Evolutionary conservation across 2,888 invertebrate species (phyloP).

Genomic region (Lasiommata megera): DNA sequence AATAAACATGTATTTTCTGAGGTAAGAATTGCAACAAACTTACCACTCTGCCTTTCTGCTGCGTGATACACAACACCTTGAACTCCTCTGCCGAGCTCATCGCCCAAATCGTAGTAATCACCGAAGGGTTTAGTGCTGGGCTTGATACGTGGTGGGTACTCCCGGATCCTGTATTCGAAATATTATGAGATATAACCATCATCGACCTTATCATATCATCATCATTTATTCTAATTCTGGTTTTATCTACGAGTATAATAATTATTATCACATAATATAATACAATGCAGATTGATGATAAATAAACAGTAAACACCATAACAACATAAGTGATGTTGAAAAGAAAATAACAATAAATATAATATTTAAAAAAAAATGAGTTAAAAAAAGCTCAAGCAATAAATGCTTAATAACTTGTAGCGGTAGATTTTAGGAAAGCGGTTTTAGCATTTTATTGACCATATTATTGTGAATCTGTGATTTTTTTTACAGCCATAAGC

Average conservation of each 20-base stretch:
- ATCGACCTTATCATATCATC: too few species aligned
- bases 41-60: conserved; percentile 89
- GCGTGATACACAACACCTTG: conserved; percentile 95
- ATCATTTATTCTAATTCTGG: too few species aligned
- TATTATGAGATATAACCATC: background rate
- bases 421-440: background rate
- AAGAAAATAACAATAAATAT: too few species aligned
- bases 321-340: too few species aligned
- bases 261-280: too few species aligned
- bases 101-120: conserved; percentile 94
- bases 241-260: too few species aligned
- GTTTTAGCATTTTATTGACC: background rate
- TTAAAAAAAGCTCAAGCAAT: too few species aligned
- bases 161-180: conserved; percentile 54
- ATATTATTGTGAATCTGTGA: background rate
- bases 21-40: conserved; percentile 23
- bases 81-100: conserved; percentile 95
- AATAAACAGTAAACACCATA: too few species aligned
- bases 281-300: too few species aligned
- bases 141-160: conserved; percentile 84
- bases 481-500: conserved; percentile 4
- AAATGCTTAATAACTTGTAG: too few species aligned
- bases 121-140: conserved; percentile 86
- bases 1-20: too few species aligned
- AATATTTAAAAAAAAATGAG: too few species aligned